Evolutionary conservation across 2,888 invertebrate species (phyloP), one percentile per base, ranked within the genome.

Genomic region (Tenthredo amoena): DNA sequence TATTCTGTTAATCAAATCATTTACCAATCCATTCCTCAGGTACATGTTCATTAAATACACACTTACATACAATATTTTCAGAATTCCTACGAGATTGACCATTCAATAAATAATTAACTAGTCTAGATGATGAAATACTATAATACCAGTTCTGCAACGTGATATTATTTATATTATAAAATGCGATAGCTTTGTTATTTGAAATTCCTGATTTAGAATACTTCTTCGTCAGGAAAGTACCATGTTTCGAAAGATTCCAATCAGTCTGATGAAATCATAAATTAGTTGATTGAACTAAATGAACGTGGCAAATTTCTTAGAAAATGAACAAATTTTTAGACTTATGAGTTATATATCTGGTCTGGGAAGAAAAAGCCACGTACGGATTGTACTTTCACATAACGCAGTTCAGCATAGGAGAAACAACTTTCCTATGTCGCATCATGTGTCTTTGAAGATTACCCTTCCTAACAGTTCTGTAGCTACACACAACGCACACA

Each of bases 391-490:
- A 31, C 34, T 34, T 18, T 34, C 2, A 47, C 34, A 34, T 74
- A 37, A 43, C n/a, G 43, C 72, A 74, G 43, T 74, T 26, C 43
- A 43, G 26, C 1, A 21, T 43, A 43, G n/a, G 43, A 21, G 72
- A 43, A 10, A 74, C 55, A 34, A 58, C 18, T 79, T 83, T 43
- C n/a, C 43, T 87, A 31, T 89, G 89, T 2, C 88, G 86, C 21
- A 88, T 87, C 87, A 90, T 90, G 86, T 92, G 92, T 58, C 91
- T 88, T 79, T 88, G 87, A 12, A 92, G 89, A 85, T 90, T 89
- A 10, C 91, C 89, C 86, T 89, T 91, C 62, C 91, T 86, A 84
- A 89, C 86, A 4, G 91, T 89, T 86, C 87, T 89, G 87, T 92
- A 92, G 47, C 84, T 87, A 86, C 93, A 93, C 34, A 89, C 86